A percentile compares a stretch with the other conserved stretches of the same genome.
These are phyloP conservation scores for Diabrotica balteata DNA, from an alignment of 2,888 invertebrate species.

Conservation along the genomic window DNA sequence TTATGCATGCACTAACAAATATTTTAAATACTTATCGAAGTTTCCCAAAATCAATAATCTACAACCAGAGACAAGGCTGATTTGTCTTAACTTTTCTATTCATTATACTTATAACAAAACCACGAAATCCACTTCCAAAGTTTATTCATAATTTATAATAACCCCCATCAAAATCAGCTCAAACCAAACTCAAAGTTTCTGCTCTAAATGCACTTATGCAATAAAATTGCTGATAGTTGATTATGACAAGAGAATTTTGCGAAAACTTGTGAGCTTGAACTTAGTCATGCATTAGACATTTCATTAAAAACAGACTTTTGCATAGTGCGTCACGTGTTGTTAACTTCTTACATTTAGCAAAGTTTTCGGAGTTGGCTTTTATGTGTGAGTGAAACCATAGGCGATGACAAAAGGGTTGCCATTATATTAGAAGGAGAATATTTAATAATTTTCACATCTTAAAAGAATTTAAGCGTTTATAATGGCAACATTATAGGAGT, in stretches of 20 bases:
- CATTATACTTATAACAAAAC: background rate
- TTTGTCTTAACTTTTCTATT: background rate
- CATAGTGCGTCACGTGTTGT: constrained; percentile 36
- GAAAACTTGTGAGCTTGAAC: constrained; percentile 18
- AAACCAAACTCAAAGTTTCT: background rate
- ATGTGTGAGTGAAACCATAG: constrained; percentile 31
- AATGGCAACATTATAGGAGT: no score
- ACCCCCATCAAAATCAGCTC: constrained; percentile 5
- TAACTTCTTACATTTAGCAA: constrained; percentile 36
- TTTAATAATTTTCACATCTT: no score
- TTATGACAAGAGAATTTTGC: constrained; percentile 15
- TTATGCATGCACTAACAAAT: background rate
- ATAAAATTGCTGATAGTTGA: constrained; percentile 12
- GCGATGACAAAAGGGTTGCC: constrained; percentile 3
- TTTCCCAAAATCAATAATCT: background rate
- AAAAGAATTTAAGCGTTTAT: no score
- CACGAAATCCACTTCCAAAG: constrained; percentile 1
- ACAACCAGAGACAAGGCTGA: no score
- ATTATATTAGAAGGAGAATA: no score
- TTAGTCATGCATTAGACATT: constrained; percentile 27
- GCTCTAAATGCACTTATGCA: constrained; percentile 6
- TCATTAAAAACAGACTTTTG: constrained; percentile 33
- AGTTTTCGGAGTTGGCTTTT: constrained; percentile 36
- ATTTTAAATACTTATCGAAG: background rate
- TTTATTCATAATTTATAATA: constrained; percentile 14